These are phyloP conservation scores for Mythimna impura DNA, from an alignment of 2,888 invertebrate genomes.

Conservation along the genomic window DNA sequence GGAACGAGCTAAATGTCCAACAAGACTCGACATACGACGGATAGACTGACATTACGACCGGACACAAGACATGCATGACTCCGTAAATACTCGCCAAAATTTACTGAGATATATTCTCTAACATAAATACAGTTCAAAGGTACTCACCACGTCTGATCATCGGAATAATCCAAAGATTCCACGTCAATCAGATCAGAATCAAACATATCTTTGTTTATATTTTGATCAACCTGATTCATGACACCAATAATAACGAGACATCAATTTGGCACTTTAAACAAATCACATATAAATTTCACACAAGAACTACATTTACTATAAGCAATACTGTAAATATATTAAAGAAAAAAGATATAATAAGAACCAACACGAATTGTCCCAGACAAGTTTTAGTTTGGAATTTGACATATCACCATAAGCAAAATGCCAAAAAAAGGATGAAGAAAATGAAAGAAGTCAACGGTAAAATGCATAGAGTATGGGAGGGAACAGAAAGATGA, in stretches of 20 bases:
- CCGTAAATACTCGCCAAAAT: conserved; percentile 44
- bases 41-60: conserved; percentile 71
- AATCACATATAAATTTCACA: conserved; percentile 83
- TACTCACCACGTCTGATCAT: conserved; percentile 91
- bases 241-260: conserved; percentile 82
- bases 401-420: conserved; percentile 85
- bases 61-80: conserved; percentile 65
- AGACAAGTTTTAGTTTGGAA: conserved; percentile 86
- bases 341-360: conserved; percentile 81
- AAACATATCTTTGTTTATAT: conserved; percentile 90
- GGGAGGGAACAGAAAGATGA: background rate
- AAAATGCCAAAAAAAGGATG: conserved; percentile 78
- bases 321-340: conserved; percentile 81
- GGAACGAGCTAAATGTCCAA: conserved; percentile 59
- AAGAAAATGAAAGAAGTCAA: conserved; percentile 72
- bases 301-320: conserved; percentile 83
- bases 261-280: conserved; percentile 88
- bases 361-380: conserved; percentile 84
- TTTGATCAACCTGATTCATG: conserved; percentile 88
- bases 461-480: conserved; percentile 80
- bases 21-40: conserved; percentile 53
- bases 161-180: conserved; percentile 88
- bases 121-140: conserved; percentile 44
- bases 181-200: conserved; percentile 90
- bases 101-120: conserved; percentile 28